Evolutionary conservation across 2,797 vertebrate genomes (phyloP), one percentile per base, ranked within the genome.

Genomic region (Pseudopleuronectes americanus): DNA sequence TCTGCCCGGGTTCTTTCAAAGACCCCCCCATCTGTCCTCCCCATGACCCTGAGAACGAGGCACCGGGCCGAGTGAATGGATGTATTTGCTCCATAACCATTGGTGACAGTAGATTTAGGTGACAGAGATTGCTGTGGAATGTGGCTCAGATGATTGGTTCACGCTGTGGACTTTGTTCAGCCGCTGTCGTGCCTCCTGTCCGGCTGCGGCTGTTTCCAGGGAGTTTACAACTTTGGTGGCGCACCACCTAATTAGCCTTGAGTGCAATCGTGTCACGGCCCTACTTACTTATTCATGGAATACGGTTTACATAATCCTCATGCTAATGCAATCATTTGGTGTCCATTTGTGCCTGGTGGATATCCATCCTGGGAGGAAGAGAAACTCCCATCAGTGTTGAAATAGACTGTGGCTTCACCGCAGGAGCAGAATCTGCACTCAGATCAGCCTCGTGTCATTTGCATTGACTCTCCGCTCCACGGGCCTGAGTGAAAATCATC

Each of bases 251-350:
- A 88, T 85, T 80, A 88, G 74, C 77, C 69, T 41, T 57, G 65
- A 80, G 71, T 77, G 74, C 68, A 77, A 59, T 71, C 52, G 67
- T 74, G 69, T 14, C 68, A 62, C 41, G 52, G 57, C 69, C 51
- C 67, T 75, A 7, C 78, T 88, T 82, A 79, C 80, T 76, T 80
- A 87, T 87, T 88, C 79, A 88, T 79, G 73, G 57, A 41, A 78
- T 79, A 66, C 28, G 60, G 68, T 80, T 85, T 80, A 81, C 74
- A 74, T 84, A 79, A 85, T 87, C 76, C 51, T 69, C 43, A 71
- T 77, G 81, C 60, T 85, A 84, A 88, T 90, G 75, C 58, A 81
- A 80, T 89, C 80, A 83, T 85, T 81, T 76, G 67, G 49, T 87
- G 86, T 85, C 80, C 76, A 71, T 86, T 77, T 85, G 56, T 77